Percentiles rank a stretch among this genome's conserved stretches.
Conservation (phyloP, 1,140 invertebrate species). For the Hypothenemus hampei region DNA sequence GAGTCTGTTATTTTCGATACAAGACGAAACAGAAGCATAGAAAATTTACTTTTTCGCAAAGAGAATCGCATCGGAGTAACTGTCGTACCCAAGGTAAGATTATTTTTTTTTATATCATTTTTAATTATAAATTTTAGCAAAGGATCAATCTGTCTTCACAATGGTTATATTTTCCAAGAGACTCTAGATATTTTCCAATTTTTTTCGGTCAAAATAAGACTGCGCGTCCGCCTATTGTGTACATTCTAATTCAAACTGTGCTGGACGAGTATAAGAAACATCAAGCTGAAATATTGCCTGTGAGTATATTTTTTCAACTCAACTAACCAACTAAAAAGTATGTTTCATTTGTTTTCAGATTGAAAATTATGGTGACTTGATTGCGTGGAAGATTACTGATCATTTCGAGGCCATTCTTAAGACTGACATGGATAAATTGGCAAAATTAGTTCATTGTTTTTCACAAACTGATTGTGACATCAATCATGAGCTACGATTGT, state of each 20-base stretch:
- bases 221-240: slow-evolving; percentile 41
- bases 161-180: slow-evolving; percentile 51
- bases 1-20: slow-evolving; percentile 29
- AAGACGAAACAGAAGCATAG: slow-evolving; percentile 34
- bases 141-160: slow-evolving; percentile 45
- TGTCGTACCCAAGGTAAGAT: slow-evolving; percentile 44
- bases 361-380: slow-evolving; percentile 60
- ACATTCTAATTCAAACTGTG: slow-evolving; percentile 51
- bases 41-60: slow-evolving; percentile 41
- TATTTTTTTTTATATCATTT: background rate
- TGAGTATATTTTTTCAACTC: slow-evolving; percentile 12
- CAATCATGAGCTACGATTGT: slow-evolving; percentile 59
- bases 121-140: slow-evolving; percentile 35
- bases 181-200: slow-evolving; percentile 51
- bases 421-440: slow-evolving; percentile 59
- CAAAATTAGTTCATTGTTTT: slow-evolving; percentile 54
- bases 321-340: background rate
- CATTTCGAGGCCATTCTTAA: slow-evolving; percentile 58
- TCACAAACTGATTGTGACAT: slow-evolving; percentile 56
- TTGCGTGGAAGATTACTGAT: slow-evolving; percentile 59
- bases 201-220: slow-evolving; percentile 34
- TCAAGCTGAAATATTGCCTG: slow-evolving; percentile 36
- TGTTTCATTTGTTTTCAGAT: slow-evolving; percentile 48
- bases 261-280: slow-evolving; percentile 39
- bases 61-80: slow-evolving; percentile 43